Evolutionary conservation across 2,888 invertebrate species (phyloP).

Genomic region (Argyresthia albistria): DNA sequence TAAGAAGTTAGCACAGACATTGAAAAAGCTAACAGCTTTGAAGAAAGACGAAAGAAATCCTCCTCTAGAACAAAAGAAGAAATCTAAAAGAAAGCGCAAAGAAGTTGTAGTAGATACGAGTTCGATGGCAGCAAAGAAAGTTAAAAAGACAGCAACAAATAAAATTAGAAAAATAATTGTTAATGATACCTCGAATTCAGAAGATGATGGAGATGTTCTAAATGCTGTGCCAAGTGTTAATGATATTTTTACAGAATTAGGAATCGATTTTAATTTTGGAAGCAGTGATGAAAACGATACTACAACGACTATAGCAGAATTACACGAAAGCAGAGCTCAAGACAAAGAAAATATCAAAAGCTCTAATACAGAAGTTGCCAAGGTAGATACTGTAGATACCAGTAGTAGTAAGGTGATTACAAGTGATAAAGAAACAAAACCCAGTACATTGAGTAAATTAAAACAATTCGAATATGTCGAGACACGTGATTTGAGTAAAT

Average conservation of each 20-base stretch:
- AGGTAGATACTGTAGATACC: not conserved
- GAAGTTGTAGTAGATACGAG: slow-evolving; percentile 30
- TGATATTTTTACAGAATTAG: slow-evolving; percentile 46
- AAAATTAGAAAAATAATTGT: slow-evolving; percentile 11
- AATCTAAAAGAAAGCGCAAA: slow-evolving; percentile 39
- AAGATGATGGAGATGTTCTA: slow-evolving; percentile 22
- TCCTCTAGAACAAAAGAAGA: slow-evolving; percentile 23
- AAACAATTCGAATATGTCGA: slow-evolving; percentile 45
- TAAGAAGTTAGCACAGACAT: slow-evolving; percentile 41
- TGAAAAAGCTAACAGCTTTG: slow-evolving; percentile 49
- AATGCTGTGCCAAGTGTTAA: slow-evolving; percentile 61
- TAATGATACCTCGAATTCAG: slow-evolving; percentile 20
- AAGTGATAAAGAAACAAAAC: slow-evolving; percentile 3
- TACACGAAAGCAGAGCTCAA: too few relatives aligned
- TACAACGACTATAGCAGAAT: too few relatives aligned
- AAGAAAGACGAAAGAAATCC: slow-evolving; percentile 38
- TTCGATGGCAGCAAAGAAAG: slow-evolving; percentile 12
- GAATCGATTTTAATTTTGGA: slow-evolving; percentile 34
- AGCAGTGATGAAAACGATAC: slow-evolving; percentile 8
- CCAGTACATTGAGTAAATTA: slow-evolving; percentile 30
- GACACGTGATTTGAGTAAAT: slow-evolving; percentile 41
- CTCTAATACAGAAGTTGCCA: not conserved
- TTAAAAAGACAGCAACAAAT: slow-evolving; percentile 11
- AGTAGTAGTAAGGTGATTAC: not conserved
- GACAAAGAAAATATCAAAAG: slow-evolving; percentile 2